phyloP scores from a whole-genome alignment of 2,113 vertebrate genomes.

The Larimichthys polyactis region DNA sequence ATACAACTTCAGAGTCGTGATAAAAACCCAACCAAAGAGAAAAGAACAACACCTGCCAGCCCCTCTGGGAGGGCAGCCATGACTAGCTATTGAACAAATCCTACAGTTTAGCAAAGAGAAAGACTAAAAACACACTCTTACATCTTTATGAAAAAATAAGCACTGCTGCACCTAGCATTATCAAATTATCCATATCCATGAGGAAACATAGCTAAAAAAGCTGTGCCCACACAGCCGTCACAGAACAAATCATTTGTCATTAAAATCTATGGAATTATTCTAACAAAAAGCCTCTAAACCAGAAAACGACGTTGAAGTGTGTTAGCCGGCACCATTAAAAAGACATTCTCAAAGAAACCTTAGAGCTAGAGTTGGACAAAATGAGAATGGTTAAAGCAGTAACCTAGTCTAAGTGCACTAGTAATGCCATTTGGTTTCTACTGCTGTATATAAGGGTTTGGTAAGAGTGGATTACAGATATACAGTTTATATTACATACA shows the following conservation, averaged over 20 bases:
- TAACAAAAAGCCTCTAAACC: conserved; percentile 57
- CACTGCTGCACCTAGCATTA: conserved; percentile 67
- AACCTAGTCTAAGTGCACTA: conserved; percentile 82
- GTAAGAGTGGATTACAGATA: conserved; percentile 77
- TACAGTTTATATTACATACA: conserved; percentile 73
- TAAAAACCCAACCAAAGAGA: conserved; percentile 67
- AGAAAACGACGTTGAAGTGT: conserved; percentile 51
- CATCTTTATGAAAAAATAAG: conserved; percentile 66
- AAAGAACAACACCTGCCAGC: conserved; percentile 67
- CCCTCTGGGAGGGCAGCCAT: conserved; percentile 69
- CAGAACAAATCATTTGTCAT: conserved; percentile 58
- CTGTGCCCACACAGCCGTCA: conserved; percentile 52
- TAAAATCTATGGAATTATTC: conserved; percentile 61
- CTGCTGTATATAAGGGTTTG: conserved; percentile 83
- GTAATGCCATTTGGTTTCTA: conserved; percentile 84
- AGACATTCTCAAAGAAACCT: conserved; percentile 75
- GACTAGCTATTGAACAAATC: conserved; percentile 72
- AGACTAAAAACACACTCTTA: conserved; percentile 73
- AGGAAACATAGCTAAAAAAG: conserved; percentile 63
- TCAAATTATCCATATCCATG: conserved; percentile 57
- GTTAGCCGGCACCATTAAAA: conserved; percentile 66
- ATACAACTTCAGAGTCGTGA: conserved; percentile 72
- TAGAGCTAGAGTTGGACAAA: conserved; percentile 51
- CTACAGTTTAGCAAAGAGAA: conserved; percentile 74
- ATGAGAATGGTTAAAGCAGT: conserved; percentile 75